phyloP scores from a whole-genome alignment of 2,113 vertebrate species.

The Mustela nigripes region DNA sequence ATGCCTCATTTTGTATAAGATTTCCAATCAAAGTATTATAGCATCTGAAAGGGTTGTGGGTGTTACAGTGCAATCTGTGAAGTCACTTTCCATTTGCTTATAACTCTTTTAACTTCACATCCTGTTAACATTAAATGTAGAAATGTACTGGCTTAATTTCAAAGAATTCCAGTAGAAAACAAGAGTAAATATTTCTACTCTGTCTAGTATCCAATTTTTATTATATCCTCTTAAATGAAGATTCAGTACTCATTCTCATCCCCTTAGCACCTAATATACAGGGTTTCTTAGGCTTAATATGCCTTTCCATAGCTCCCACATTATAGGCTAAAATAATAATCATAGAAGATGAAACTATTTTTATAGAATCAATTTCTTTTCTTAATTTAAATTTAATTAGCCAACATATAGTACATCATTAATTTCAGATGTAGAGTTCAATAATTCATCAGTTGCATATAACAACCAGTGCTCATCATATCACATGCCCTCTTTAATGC shows the following conservation, averaged over 20 bases:
- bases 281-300: conserved; percentile 50
- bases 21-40: background rate
- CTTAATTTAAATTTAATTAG: background rate
- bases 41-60: background rate
- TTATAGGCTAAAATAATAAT: conserved; percentile 41
- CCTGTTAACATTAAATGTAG: background rate
- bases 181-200: background rate
- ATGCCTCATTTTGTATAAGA: background rate
- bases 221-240: conserved; percentile 41
- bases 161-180: background rate
- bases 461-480: too few species aligned
- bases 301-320: background rate
- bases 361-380: conserved; percentile 10
- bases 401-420: background rate
- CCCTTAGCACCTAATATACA: background rate
- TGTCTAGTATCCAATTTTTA: conserved; percentile 10
- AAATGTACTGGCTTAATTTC: background rate
- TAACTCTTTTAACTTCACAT: background rate
- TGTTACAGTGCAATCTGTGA: background rate
- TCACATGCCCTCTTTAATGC: too few species aligned
- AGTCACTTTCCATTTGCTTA: conserved; percentile 7
- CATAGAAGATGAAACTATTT: conserved; percentile 44
- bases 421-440: background rate
- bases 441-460: background rate
- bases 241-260: background rate